Conservation (phyloP, 2,113 vertebrate species). For the Podarcis cretensis region DNA sequence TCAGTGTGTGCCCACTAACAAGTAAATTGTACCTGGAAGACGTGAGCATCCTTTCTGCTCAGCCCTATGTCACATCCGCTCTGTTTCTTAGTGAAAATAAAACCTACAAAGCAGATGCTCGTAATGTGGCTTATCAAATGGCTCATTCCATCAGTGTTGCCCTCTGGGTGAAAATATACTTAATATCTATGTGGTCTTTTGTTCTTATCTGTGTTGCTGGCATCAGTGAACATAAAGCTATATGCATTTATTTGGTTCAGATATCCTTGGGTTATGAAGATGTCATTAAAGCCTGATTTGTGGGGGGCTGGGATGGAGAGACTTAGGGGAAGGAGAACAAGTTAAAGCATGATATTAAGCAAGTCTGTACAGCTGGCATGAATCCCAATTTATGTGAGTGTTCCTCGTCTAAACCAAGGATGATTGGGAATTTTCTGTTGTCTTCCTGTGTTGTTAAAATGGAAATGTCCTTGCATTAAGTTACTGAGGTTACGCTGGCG, state of each 20-base stretch:
- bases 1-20: rapidly evolving
- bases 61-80: not conserved
- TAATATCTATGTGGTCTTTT: not conserved
- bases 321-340: not conserved
- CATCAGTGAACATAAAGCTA: not conserved
- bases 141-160: slow-evolving; percentile 55
- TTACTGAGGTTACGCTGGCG: not conserved
- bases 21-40: not conserved
- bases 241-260: not conserved
- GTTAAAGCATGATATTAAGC: not conserved
- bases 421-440: not conserved
- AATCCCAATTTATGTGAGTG: slow-evolving; percentile 3
- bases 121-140: not conserved
- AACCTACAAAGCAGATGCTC: not conserved
- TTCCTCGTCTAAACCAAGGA: not conserved
- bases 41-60: not conserved
- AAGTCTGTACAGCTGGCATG: not conserved
- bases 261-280: not conserved
- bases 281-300: not conserved
- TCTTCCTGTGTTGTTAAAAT: not conserved
- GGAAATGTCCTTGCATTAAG: not conserved
- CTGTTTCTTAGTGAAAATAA: slow-evolving; percentile 11
- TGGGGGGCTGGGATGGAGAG: not conserved
- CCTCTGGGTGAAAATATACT: slow-evolving; percentile 56
- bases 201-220: not conserved